phyloP scores from a whole-genome alignment of 2,888 invertebrate genomes.

The Drosophila mettleri region DNA sequence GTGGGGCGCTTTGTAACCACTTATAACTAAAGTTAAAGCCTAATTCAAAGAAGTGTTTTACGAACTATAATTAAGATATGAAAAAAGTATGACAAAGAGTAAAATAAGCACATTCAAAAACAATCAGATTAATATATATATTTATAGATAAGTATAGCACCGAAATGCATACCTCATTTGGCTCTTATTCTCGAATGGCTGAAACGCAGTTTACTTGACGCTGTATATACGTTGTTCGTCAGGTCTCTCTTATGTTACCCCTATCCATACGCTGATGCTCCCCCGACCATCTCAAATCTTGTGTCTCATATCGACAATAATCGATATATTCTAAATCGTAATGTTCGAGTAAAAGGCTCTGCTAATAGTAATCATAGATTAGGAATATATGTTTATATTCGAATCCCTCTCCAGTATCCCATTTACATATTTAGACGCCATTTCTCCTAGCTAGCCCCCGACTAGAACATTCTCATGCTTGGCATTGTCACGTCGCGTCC shows the following conservation, averaged over 20 bases:
- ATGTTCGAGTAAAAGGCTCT: not conserved
- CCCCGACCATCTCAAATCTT: too few relatives aligned
- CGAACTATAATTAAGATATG: constrained; percentile 19
- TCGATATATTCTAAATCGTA: not conserved
- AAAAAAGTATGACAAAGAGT: rapidly evolving
- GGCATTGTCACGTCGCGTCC: not conserved
- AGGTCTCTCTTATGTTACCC: not conserved
- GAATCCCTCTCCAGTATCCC: too few relatives aligned
- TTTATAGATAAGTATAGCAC: too few relatives aligned
- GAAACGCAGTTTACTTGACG: too few relatives aligned
- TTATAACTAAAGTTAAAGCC: constrained; percentile 25
- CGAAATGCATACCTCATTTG: too few relatives aligned
- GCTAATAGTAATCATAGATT: not conserved
- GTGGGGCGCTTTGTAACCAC: constrained; percentile 20
- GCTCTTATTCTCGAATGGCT: too few relatives aligned
- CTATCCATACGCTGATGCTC: too few relatives aligned
- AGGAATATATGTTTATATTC: not conserved
- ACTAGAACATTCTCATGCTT: not conserved
- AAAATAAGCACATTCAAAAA: constrained; percentile 21
- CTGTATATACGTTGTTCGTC: too few relatives aligned
- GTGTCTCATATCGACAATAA: not conserved
- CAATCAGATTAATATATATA: not conserved
- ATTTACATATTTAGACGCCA: not conserved
- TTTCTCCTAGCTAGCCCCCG: not conserved
- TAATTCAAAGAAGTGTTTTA: constrained; percentile 12